Evolutionary conservation across 2,113 vertebrate genomes (phyloP).

Genomic region (Silurus meridionalis): DNA sequence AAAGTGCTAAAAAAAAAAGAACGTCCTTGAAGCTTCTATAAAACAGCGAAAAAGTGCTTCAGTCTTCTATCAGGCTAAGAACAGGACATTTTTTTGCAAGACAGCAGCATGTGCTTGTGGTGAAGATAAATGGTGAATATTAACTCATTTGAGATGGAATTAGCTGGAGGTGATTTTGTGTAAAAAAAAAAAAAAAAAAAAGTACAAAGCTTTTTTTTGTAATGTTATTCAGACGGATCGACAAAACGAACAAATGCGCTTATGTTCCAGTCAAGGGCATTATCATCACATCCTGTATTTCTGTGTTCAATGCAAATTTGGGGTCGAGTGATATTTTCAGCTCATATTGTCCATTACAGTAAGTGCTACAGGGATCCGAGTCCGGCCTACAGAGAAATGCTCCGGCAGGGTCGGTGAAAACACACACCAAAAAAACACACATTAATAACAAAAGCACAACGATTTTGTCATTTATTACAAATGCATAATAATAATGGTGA

Average conservation of each 20-base stretch:
- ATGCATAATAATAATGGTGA: neutral
- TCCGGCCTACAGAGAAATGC: conserved; percentile 3
- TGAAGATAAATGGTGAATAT: conserved; percentile 79
- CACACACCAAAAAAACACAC: neutral
- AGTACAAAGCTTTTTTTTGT: conserved; percentile 64
- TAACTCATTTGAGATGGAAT: conserved; percentile 71
- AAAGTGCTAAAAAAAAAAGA: neutral
- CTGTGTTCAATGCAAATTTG: conserved; percentile 74
- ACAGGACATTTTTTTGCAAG: conserved; percentile 70
- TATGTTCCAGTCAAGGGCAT: conserved; percentile 78
- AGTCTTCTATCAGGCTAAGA: conserved; percentile 62
- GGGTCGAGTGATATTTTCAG: conserved; percentile 53
- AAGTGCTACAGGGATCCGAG: conserved; percentile 43
- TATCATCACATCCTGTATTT: conserved; percentile 73
- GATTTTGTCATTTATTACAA: neutral
- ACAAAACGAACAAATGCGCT: conserved; percentile 70
- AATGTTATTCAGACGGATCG: conserved; percentile 77
- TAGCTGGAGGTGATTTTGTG: conserved; percentile 57
- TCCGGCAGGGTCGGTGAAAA: neutral
- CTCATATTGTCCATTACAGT: conserved; percentile 48
- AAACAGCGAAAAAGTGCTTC: conserved; percentile 54
- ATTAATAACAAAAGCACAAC: neutral
- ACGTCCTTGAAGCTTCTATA: neutral
- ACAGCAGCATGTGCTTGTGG: conserved; percentile 72
- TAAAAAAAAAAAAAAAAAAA: conserved; percentile 53